Conservation (phyloP, 2,888 invertebrate species). For the Conomelus anceps region DNA sequence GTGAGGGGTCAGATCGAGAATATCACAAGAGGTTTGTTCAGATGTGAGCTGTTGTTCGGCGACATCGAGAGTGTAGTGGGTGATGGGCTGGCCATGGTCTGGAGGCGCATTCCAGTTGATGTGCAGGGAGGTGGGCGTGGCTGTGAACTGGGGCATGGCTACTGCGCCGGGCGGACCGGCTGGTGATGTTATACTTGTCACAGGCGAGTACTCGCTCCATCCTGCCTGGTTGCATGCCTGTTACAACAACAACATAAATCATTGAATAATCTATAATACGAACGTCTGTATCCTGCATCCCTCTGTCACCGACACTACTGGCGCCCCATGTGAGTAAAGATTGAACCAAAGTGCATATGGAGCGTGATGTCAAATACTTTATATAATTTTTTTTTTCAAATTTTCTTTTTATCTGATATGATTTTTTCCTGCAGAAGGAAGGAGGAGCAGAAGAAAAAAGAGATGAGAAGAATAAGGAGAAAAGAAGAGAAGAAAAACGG, state of each 20-base stretch:
- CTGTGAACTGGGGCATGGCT: conserved; percentile 50
- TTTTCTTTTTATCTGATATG: no score
- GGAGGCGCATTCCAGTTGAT: conserved; percentile 70
- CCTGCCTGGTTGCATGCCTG: conserved; percentile 78
- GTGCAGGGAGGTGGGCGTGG: conserved; percentile 61
- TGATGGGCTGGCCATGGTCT: conserved; percentile 67
- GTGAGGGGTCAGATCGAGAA: conserved; percentile 67
- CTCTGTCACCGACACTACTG: not conserved
- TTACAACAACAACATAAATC: conserved; percentile 20
- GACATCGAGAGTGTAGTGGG: conserved; percentile 68
- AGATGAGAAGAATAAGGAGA: no score
- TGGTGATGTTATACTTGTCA: conserved; percentile 60
- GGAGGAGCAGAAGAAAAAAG: no score
- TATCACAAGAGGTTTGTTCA: conserved; percentile 53
- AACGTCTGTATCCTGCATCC: not conserved
- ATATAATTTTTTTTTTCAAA: no score
- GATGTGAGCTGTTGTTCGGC: conserved; percentile 52
- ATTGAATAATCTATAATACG: not conserved
- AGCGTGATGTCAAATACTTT: no score
- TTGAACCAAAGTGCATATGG: no score
- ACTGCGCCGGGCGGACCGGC: conserved; percentile 74
- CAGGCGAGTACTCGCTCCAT: conserved; percentile 63
- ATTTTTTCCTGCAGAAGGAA: no score
- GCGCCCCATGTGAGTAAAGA: not conserved
- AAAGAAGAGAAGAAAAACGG: no score